Base-by-base conservation (phyloP, 2,113 vertebrate species). In the Podarcis raffonei region DNA sequence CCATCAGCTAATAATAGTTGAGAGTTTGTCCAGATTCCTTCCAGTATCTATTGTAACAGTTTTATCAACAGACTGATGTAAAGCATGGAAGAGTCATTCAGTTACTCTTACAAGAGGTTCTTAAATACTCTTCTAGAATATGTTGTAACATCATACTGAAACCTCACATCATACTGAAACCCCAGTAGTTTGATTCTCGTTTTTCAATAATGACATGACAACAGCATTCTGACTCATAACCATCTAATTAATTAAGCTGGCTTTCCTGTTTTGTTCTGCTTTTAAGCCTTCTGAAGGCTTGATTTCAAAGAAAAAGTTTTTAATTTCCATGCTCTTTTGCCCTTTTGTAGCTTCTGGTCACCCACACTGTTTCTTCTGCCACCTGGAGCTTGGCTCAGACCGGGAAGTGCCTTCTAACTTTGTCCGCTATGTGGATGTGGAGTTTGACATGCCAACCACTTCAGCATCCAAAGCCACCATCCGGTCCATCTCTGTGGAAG, bases 301-400 rank as follows among this genome's bases (percentile, higher is more conserved):
- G 71, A 78, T 84, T 30, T 39, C 42, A 83, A 13, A 32, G 37
- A 4, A 27, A 37, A 74, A 32, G 81, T n/a, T 6, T n/a, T 6
- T 76, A 11, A 66, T 62, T 53, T 82, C 71, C 86, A 0, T 35
- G 84, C 69, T 77, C 13, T 53, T 83, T 25, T 18, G 7, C 18
- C 27, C 15, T 88, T 94, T 90, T 62, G 4, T 90, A 97, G 98
- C 96, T 84, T 97, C 97, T 88, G 97, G 97, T 78, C 98, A 98
- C 92, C 98, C 98, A 87, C 98, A 98, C 96, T 98, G 97, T 86
- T 98, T 98, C 94, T 98, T 98, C 96, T 98, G 98, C 91, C 98
- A 97, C 87, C 93, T 98, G 80, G 98, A 98, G 94, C 97, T 98
- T 94, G 98, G 98, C 65, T 98, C 98, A 62, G 98, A 98, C 95